Conservation (phyloP, 2,888 invertebrate species). For the Platycheirus rosarum region DNA sequence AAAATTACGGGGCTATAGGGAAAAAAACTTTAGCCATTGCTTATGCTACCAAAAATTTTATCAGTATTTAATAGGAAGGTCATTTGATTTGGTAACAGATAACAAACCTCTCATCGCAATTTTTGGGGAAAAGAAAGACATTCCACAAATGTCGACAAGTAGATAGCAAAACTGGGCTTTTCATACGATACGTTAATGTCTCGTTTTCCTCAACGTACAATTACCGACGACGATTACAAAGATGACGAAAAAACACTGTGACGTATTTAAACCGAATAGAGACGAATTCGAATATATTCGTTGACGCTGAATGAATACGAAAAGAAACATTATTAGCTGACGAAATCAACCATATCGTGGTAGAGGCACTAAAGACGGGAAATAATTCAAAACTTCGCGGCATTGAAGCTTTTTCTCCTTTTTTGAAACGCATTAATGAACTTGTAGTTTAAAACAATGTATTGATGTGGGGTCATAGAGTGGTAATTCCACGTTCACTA, state of each 20-base stretch:
- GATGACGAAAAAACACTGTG: neutral
- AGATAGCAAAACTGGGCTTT: slow-evolving; percentile 27
- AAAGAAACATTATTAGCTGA: neutral
- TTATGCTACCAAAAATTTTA: too few relatives aligned
- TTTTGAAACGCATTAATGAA: slow-evolving; percentile 27
- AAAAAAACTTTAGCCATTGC: too few relatives aligned
- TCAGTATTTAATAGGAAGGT: slow-evolving; percentile 78
- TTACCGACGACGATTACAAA: neutral
- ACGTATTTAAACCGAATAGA: neutral
- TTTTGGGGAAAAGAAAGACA: slow-evolving; percentile 76
- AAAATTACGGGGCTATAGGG: slow-evolving; percentile 76
- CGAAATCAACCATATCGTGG: neutral
- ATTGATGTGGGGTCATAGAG: slow-evolving; percentile 53
- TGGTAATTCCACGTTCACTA: slow-evolving; percentile 54
- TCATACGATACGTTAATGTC: slow-evolving; percentile 8
- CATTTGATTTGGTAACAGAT: slow-evolving; percentile 79
- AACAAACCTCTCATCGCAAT: slow-evolving; percentile 77
- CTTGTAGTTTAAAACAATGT: slow-evolving; percentile 31
- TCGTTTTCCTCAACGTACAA: slow-evolving; percentile 7
- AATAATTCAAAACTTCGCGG: neutral
- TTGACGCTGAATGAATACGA: neutral
- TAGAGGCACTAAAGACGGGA: neutral
- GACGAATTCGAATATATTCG: neutral
- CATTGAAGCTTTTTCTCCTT: slow-evolving; percentile 6
- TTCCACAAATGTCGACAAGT: slow-evolving; percentile 77